Conservation (phyloP, 2,113 vertebrate genomes). For the Brevimyrus niger region DNA sequence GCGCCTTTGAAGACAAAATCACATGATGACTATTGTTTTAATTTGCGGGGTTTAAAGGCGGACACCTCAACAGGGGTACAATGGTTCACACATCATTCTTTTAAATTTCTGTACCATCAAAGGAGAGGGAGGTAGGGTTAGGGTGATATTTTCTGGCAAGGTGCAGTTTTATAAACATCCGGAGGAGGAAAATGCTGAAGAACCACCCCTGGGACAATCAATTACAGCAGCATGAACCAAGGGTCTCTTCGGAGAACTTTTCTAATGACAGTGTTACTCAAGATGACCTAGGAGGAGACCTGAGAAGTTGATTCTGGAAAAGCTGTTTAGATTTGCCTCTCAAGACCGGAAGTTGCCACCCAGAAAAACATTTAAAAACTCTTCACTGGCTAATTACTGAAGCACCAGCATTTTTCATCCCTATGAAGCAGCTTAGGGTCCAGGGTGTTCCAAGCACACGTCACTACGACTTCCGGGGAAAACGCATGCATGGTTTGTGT, state of each 20-base stretch:
- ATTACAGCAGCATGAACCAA: constrained; percentile 46
- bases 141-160: constrained; percentile 50
- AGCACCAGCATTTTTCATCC: background rate
- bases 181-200: constrained; percentile 51
- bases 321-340: background rate
- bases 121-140: constrained; percentile 37
- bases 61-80: constrained; percentile 39
- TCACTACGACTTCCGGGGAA: background rate
- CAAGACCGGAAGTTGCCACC: background rate
- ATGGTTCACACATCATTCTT: constrained; percentile 28
- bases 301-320: background rate
- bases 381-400: background rate
- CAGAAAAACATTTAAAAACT: background rate
- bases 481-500: background rate
- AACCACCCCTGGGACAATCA: constrained; percentile 44
- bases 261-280: background rate
- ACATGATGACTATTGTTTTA: constrained; percentile 31
- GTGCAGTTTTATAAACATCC: constrained; percentile 59
- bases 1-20: constrained; percentile 39
- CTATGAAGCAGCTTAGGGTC: background rate
- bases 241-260: constrained; percentile 39
- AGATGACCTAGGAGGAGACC: background rate
- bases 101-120: constrained; percentile 47
- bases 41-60: constrained; percentile 34
- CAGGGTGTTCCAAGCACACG: background rate